A percentile compares a stretch with the other conserved stretches of the same genome.
These are phyloP conservation scores for Tor tambroides DNA, from an alignment of 2,113 vertebrate genomes.

Conservation along the genomic window DNA sequence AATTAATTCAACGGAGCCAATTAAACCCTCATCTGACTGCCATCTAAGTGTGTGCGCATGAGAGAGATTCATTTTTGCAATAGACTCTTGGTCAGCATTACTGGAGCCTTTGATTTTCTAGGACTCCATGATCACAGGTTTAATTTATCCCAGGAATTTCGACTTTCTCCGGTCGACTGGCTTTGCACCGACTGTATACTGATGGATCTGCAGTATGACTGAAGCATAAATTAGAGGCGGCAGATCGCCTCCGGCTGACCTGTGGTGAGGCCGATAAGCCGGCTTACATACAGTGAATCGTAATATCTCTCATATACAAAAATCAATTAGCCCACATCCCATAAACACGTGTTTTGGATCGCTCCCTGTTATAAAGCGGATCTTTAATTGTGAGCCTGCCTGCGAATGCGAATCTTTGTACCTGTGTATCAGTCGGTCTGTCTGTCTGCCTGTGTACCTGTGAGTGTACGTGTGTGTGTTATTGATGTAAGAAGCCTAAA, in stretches of 20 bases:
- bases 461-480: not conserved
- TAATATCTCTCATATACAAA: slow-evolving; percentile 10
- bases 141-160: slow-evolving; percentile 30
- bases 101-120: slow-evolving; percentile 40
- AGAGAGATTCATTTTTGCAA: not conserved
- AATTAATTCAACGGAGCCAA: slow-evolving; percentile 47
- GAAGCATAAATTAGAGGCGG: slow-evolving; percentile 35
- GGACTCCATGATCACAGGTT: slow-evolving; percentile 46
- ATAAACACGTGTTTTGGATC: not conserved
- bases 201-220: slow-evolving; percentile 33
- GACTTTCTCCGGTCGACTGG: slow-evolving; percentile 32
- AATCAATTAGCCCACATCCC: slow-evolving; percentile 9
- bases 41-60: slow-evolving; percentile 1
- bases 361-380: not conserved
- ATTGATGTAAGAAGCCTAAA: not conserved
- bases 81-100: slow-evolving; percentile 30
- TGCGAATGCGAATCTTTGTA: slow-evolving; percentile 4
- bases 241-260: slow-evolving; percentile 32
- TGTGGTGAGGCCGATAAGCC: slow-evolving; percentile 29
- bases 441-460: not conserved
- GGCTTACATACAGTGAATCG: slow-evolving; percentile 20
- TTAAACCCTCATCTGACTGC: slow-evolving; percentile 47
- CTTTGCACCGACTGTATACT: slow-evolving; percentile 36
- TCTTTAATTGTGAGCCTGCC: slow-evolving; percentile 9
- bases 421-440: not conserved